Conservation (phyloP, 2,888 invertebrate species). For the Thymelicus sylvestris region DNA sequence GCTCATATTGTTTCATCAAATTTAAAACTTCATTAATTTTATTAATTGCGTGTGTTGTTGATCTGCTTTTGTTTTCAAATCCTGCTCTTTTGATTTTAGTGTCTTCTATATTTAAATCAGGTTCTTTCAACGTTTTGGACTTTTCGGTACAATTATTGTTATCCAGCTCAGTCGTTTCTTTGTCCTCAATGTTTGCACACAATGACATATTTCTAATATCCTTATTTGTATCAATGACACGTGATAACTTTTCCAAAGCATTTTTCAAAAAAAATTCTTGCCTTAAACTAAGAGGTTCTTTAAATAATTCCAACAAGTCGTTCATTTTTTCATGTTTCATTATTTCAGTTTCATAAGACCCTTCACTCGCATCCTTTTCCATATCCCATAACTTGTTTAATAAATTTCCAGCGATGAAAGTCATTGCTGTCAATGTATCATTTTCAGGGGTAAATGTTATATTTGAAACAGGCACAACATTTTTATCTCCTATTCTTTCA, state of each 20-base stretch:
- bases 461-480: constrained; percentile 65
- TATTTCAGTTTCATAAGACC: constrained; percentile 63
- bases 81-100: constrained; percentile 26
- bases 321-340: constrained; percentile 71
- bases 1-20: constrained; percentile 66
- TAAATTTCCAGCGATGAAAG: constrained; percentile 75
- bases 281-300: constrained; percentile 70
- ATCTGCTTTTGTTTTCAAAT: constrained; percentile 39
- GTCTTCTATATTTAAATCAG: constrained; percentile 23
- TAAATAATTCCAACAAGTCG: constrained; percentile 70
- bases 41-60: constrained; percentile 52
- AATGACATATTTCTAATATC: constrained; percentile 60
- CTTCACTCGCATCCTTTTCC: constrained; percentile 63
- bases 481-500: constrained; percentile 67
- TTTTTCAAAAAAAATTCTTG: constrained; percentile 72
- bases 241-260: constrained; percentile 68
- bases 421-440: constrained; percentile 75
- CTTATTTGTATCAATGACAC: constrained; percentile 61
- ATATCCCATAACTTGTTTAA: constrained; percentile 77
- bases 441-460: constrained; percentile 77
- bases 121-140: constrained; percentile 19
- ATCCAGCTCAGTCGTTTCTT: constrained; percentile 45
- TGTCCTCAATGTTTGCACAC: constrained; percentile 60
- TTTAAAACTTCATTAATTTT: constrained; percentile 66
- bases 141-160: constrained; percentile 33